phyloP scores from a whole-genome alignment of 2,888 invertebrate genomes.

The Xiphydria camelus region DNA sequence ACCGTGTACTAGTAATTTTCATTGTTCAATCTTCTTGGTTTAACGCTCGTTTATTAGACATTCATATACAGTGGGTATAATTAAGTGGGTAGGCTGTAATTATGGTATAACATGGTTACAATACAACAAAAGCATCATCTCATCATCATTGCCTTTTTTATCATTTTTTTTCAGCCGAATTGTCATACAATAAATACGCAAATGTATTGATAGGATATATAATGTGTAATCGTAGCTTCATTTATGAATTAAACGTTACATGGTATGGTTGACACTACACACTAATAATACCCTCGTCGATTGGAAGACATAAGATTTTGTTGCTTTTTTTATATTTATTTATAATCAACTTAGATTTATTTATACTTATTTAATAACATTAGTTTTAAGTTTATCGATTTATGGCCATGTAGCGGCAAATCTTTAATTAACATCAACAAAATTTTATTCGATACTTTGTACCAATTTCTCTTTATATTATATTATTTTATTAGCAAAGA shows the following conservation, averaged over 20 bases:
- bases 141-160: conserved; percentile 20
- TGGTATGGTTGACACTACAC: conserved; percentile 4
- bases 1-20: too few species aligned
- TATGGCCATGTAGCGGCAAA: too few species aligned
- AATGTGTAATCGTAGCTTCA: too few species aligned
- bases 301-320: conserved; percentile 55
- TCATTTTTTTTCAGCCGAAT: conserved; percentile 4
- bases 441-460: too few species aligned
- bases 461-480: too few species aligned
- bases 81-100: conserved; percentile 40
- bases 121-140: conserved; percentile 36
- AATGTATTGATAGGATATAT: too few species aligned
- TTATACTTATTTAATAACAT: too few species aligned
- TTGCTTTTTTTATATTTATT: conserved; percentile 36
- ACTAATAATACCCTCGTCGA: conserved; percentile 24
- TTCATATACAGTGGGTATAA: conserved; percentile 55
- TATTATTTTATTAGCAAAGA: too few species aligned
- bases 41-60: conserved; percentile 58
- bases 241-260: conserved; percentile 1
- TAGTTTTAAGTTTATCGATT: too few species aligned
- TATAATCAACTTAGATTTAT: too few species aligned
- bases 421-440: too few species aligned
- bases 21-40: conserved; percentile 18
- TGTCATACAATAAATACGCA: too few species aligned
- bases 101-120: conserved; percentile 40